Evolutionary conservation across 2,888 invertebrate species (phyloP), one percentile per base, ranked within the genome.

Genomic region (Papilio gigon): DNA sequence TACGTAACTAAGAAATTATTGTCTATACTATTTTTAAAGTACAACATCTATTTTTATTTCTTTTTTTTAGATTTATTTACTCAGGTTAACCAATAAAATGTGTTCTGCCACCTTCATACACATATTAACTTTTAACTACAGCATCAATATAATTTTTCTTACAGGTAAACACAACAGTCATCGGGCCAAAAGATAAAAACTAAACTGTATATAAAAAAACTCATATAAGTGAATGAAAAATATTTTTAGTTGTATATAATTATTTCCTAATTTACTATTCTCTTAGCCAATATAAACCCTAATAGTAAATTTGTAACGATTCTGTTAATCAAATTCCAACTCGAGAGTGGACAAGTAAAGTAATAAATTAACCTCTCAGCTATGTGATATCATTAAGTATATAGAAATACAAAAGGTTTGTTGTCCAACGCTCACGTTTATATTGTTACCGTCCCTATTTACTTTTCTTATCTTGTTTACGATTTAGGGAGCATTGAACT

Each of bases 381-480:
- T 50, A 25, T 50, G n/a, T 17, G 14, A 53, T 53, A 53, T 53
- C 53, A 30, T 30, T 53, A 8, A n/a, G 27, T 53, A 53, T 30
- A 53, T 17, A 53, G 53, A 30, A 53, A 22, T 35, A 60, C 37
- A 37, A 60, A 60, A 35, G 60, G 25, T 60, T 40, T 60, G 9
- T 40, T 60, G 60, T 40, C n/a, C 30, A 56, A 30, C 53, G 12
- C 30, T 56, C 40, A n/a, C 60, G 27, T 25, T 60, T 40, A 17
- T 59, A 27, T 44, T 27, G 53, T 64, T 53, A 56, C 40, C 30
- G 53, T 56, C 50, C 25, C 14, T 56, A 40, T 65, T 30, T 56
- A 30, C 56, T 40, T 40, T 17, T 65, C 65, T 56, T 65, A 65
- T 65, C 65, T 53, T 64, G 40, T 53, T 64, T 56, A 30, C 56